Base-by-base conservation (phyloP, 2,888 invertebrate species). In the Platycheirus rosarum region DNA sequence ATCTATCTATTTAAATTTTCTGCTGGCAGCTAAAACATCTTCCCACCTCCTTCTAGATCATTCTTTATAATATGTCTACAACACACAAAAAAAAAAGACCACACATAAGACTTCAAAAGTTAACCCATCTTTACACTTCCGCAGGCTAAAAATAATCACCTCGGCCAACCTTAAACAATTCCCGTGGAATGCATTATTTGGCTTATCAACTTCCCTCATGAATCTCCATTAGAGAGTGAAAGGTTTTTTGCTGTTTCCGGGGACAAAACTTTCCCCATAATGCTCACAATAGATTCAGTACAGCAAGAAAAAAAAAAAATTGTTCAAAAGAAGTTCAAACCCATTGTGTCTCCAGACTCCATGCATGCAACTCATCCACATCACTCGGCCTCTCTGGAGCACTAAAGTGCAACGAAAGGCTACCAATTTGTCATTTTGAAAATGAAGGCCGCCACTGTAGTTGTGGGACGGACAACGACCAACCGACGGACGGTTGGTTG, bases 371-470 rank as follows among this genome's bases (percentile, higher is more conserved):
- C 80, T 69, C 80, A 80, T 80, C 76, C 80, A 70, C 63, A 82
- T 68, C 66, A 76, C 66, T 71, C 66, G 65, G 70, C 71, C 82
- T 77, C 77, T 82, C 63, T 48, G 62, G 77, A 75, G 70, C 80
- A 76, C 76, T 80, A 80, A 80, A 82, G 82, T 82, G 82, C 82
- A 82, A 71, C 77, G 82, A 77, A 77, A 77, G 71, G 82, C 71
- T 77, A 77, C 77, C 82, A 82, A 82, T 82, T 82, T 82, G 82
- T 82, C 82, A 82, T 82, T 78, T 76, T 63, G 51, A 55, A 77
- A 82, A 51, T 70, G 80, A 82, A 82, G 76, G 71, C 80, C 77
- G 80, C 76, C 51, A 65, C 75, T 75, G 18, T 57, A 1, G 26
- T 16, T 2, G 18, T 18, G 9, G 23, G 9, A 6, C 1, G 13